Evolutionary conservation across 2,888 invertebrate species (phyloP).

Genomic region (Erebia palarica): DNA sequence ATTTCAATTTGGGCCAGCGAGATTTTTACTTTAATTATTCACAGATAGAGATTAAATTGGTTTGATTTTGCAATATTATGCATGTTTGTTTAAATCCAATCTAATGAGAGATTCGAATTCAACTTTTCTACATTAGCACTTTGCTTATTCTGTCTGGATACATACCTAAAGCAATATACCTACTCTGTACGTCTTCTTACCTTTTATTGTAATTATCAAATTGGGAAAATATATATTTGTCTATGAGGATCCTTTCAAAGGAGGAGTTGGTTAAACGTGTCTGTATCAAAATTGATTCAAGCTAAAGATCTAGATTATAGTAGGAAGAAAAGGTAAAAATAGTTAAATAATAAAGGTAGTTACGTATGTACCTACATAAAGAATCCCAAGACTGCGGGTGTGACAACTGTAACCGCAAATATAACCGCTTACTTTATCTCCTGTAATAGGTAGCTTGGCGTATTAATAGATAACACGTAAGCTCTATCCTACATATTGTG

Average conservation of each 20-base stretch:
- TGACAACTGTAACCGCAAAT: neutral
- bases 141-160: neutral
- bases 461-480: neutral
- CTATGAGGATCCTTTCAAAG: too few relatives aligned
- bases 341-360: too few relatives aligned
- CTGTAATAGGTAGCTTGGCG: too few relatives aligned
- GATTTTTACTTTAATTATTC: slow-evolving; percentile 30
- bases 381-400: neutral
- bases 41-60: slow-evolving; percentile 28
- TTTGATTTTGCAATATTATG: slow-evolving; percentile 12
- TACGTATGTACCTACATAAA: neutral
- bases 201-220: neutral
- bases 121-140: slow-evolving; percentile 28
- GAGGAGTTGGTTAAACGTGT: too few relatives aligned
- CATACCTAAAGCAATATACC: neutral
- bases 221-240: too few relatives aligned
- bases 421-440: neutral
- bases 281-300: too few relatives aligned
- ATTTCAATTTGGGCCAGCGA: slow-evolving; percentile 29
- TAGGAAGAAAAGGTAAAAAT: too few relatives aligned
- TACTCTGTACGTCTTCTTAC: neutral
- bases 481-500: too few relatives aligned
- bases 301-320: too few relatives aligned
- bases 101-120: slow-evolving; percentile 14
- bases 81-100: slow-evolving; percentile 30